Percentiles rank a stretch among this genome's conserved stretches.
phyloP scores from a whole-genome alignment of 2,797 vertebrate species.

The Cynodonichthys magdalenae region DNA sequence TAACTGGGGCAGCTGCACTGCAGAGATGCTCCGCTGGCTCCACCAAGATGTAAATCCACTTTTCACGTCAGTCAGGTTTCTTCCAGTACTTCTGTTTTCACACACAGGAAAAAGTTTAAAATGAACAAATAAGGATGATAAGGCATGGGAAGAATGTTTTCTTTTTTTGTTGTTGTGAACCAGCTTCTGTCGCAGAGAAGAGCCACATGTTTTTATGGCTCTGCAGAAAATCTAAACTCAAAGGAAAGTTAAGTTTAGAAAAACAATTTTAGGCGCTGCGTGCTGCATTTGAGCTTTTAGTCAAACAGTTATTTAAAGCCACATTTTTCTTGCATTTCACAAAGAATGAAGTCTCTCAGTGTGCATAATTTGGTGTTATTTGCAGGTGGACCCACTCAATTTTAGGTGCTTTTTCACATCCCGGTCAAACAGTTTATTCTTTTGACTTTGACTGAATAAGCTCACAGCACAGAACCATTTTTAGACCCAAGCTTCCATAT shows the following conservation, averaged over 20 bases:
- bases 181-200: too few relatives aligned
- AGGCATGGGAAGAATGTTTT: too few relatives aligned
- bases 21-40: constrained; percentile 60
- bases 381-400: neutral
- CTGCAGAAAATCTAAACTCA: too few relatives aligned
- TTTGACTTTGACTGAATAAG: neutral
- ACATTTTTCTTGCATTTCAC: neutral
- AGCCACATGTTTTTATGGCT: too few relatives aligned
- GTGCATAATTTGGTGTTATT: neutral
- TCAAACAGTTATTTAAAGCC: too few relatives aligned
- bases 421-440: neutral
- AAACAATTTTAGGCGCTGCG: too few relatives aligned
- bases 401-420: neutral
- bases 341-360: neutral
- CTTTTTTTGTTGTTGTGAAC: too few relatives aligned
- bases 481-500: constrained; percentile 6
- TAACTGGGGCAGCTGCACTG: constrained; percentile 76
- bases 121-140: too few relatives aligned
- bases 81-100: constrained; percentile 9
- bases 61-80: constrained; percentile 45
- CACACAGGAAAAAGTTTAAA: neutral
- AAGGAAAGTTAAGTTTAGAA: too few relatives aligned
- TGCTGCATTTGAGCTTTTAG: too few relatives aligned
- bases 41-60: constrained; percentile 46
- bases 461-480: neutral